Base-by-base conservation (phyloP, 2,113 vertebrate species). In the Malurus cyaneus region DNA sequence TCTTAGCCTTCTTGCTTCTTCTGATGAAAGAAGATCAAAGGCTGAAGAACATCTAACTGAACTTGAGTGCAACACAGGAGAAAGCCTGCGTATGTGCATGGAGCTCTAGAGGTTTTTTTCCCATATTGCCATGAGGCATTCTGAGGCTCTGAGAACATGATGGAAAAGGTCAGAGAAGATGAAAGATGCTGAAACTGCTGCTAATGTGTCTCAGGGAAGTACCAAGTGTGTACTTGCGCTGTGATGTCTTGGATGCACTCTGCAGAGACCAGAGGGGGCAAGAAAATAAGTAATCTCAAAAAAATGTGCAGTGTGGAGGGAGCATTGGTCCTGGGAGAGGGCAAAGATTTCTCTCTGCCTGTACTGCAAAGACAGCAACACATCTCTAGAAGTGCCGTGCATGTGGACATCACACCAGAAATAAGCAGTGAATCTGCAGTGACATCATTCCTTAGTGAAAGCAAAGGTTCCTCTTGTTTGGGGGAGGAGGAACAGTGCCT, bases 21-120 rank as follows among this genome's bases (percentile, higher is more conserved):
- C 86, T 94, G 78, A 82, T 92, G 91, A 95, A 94, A 84, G 79
- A 47, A 74, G 74, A 96, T 86, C 61, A 95, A 96, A 95, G 87
- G 26, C 34, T 86, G 53, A 53, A 25, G 31, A 77, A 34, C 64
- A 90, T 80, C 60, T 85, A 81, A 39, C 50, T 80, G 54, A 42
- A 54, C 80, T 87, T 70, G 57, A 54, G 31, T 46, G 7, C 59
- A 67, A 16, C 16, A 5, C 41, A 60, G 42, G 46, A 36, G 61
- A 44, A 50, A 77, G 57, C 67, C 39, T 57, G 44, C 8, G 5
- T 9, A 4, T 39, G 34, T 46, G 32, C 3, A 10, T 3, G 3
- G 34, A 82, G 15, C 49, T 26, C 70, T 26, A 23, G 7, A 70
- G 28, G 6, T 3, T 9, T 80, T 71, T 62, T 59, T 74, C 42